These are phyloP conservation scores for Bellardia pandia DNA, from an alignment of 2,888 invertebrate species.

Conservation along the genomic window DNA sequence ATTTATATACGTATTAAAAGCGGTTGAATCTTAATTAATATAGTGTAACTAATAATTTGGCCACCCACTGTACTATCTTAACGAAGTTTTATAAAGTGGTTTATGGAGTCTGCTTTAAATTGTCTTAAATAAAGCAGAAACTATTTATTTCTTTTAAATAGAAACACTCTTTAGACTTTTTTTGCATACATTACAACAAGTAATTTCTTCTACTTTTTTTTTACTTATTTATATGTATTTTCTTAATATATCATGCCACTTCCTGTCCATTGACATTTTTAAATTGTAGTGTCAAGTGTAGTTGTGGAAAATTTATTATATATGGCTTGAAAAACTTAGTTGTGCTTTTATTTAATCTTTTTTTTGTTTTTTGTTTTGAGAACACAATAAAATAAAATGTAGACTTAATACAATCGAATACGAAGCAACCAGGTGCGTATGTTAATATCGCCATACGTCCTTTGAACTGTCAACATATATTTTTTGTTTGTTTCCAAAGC, in stretches of 20 bases:
- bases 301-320: slow-evolving; percentile 47
- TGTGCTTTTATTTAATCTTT: background rate
- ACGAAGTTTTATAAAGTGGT: background rate
- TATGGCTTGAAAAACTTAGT: slow-evolving; percentile 36
- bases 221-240: slow-evolving; percentile 10
- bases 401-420: slow-evolving; percentile 37
- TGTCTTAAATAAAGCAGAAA: background rate
- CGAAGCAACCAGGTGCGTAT: slow-evolving; percentile 65
- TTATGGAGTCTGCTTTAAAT: background rate
- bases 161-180: background rate
- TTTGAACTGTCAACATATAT: slow-evolving; percentile 55
- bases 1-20: no score
- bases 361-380: background rate
- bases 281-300: slow-evolving; percentile 62
- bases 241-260: slow-evolving; percentile 48
- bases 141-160: background rate
- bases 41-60: background rate
- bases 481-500: background rate
- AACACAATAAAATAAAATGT: background rate
- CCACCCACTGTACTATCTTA: background rate
- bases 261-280: slow-evolving; percentile 60
- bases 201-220: slow-evolving; percentile 24
- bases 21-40: no score
- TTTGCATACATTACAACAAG: background rate
- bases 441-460: slow-evolving; percentile 59